Conservation (phyloP, 2,113 vertebrate genomes). For the Brienomyrus brachyistius region DNA sequence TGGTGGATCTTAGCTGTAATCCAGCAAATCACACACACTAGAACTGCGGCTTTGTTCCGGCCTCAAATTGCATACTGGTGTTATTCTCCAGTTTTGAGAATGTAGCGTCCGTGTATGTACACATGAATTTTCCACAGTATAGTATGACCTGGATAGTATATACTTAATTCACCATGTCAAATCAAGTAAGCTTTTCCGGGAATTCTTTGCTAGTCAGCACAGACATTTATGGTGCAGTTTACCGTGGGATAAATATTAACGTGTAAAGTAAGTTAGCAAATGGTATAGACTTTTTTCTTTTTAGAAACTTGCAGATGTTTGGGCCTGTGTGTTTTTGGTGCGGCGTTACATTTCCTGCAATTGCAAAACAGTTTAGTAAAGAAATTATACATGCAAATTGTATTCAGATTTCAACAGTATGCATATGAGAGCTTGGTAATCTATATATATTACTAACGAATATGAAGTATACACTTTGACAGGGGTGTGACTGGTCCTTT, state of each 20-base stretch:
- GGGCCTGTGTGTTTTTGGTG: neutral
- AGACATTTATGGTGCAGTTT: neutral
- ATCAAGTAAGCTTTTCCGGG: neutral
- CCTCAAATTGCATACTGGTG: neutral
- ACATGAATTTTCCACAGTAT: neutral
- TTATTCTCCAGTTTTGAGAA: neutral
- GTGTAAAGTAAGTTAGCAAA: neutral
- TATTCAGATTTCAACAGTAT: neutral
- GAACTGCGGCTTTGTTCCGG: neutral
- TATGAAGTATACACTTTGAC: neutral
- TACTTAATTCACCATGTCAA: neutral
- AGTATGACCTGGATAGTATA: neutral
- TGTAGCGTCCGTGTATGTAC: neutral
- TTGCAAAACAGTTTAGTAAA: neutral
- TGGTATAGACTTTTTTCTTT: neutral
- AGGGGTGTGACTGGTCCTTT: neutral
- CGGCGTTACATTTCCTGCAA: neutral
- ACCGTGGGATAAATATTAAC: neutral
- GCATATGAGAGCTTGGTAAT: neutral
- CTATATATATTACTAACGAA: neutral
- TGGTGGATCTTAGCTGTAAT: neutral
- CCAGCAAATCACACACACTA: neutral
- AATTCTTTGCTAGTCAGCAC: neutral
- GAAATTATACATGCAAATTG: neutral
- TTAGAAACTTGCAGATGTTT: neutral